phyloP scores from a whole-genome alignment of 2,888 invertebrate genomes.

The Ptychoptera contaminata region DNA sequence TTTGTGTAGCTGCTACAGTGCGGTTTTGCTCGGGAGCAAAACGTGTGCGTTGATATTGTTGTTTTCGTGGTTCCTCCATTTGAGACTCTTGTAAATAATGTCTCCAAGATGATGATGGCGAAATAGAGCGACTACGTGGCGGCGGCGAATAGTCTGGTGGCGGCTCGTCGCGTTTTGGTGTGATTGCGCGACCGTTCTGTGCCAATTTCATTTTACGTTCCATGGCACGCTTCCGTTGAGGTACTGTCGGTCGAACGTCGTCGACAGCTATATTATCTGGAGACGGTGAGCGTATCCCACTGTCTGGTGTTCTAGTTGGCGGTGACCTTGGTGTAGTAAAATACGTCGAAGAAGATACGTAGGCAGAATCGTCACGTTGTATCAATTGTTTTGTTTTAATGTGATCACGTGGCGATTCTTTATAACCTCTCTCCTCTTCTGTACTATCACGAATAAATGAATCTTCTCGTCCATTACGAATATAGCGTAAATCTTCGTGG shows the following conservation, averaged over 20 bases:
- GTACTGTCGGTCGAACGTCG: conserved; percentile 40
- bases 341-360: conserved; percentile 39
- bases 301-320: conserved; percentile 13
- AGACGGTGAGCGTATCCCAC: conserved; percentile 14
- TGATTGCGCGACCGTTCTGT: neutral
- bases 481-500: conserved; percentile 15
- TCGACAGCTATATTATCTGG: conserved; percentile 11
- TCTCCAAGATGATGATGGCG: conserved; percentile 26
- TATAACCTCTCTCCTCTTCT: conserved; percentile 25
- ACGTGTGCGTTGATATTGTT: conserved; percentile 51
- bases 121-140: conserved; percentile 26
- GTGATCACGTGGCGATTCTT: neutral
- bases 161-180: conserved; percentile 38
- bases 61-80: conserved; percentile 36
- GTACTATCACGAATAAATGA: conserved; percentile 34
- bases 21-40: conserved; percentile 37
- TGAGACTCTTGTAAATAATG: conserved; percentile 15
- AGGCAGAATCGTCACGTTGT: conserved; percentile 40
- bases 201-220: conserved; percentile 28
- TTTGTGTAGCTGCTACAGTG: conserved; percentile 21
- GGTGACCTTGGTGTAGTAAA: conserved; percentile 37
- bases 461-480: conserved; percentile 21
- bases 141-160: conserved; percentile 59
- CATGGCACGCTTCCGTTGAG: conserved; percentile 45
- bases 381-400: conserved; percentile 31